Percentiles rank a stretch among this genome's conserved stretches.
Evolutionary conservation across 1,140 invertebrate species (phyloP).

Genomic region (Sarcophaga bullata): DNA sequence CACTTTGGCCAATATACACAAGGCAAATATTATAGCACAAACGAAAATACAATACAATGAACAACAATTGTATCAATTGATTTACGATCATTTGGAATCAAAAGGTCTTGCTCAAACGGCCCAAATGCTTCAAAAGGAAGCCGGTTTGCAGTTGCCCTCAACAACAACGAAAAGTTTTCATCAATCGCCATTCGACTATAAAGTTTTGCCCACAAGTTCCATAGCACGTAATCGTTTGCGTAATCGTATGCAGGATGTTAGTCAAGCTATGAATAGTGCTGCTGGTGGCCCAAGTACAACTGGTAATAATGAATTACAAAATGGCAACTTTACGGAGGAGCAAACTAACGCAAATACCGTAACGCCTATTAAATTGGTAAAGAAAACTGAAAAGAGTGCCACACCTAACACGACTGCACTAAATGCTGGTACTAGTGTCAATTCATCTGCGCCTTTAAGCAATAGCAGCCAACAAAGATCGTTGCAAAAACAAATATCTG

Average conservation of each 20-base stretch:
- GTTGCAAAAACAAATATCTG: slow-evolving; percentile 76
- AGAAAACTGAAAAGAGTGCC: slow-evolving; percentile 48
- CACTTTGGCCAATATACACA: slow-evolving; percentile 85
- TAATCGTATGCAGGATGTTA: slow-evolving; percentile 61
- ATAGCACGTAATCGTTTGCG: slow-evolving; percentile 55
- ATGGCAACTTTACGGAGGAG: slow-evolving; percentile 41
- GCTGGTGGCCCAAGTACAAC: slow-evolving; percentile 4
- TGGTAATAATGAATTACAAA: slow-evolving; percentile 39
- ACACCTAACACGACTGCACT: background rate
- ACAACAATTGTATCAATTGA: slow-evolving; percentile 90
- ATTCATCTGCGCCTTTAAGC: background rate
- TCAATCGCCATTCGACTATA: slow-evolving; percentile 70
- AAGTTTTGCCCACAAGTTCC: slow-evolving; percentile 50
- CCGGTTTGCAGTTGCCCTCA: slow-evolving; percentile 69
- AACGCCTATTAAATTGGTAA: slow-evolving; percentile 57
- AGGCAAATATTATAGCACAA: slow-evolving; percentile 95
- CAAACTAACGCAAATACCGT: slow-evolving; percentile 42
- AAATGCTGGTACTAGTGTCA: background rate
- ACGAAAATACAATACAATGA: slow-evolving; percentile 95
- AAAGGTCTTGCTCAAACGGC: slow-evolving; percentile 83
- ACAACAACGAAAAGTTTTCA: slow-evolving; percentile 55
- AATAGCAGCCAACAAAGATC: slow-evolving; percentile 63
- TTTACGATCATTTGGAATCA: slow-evolving; percentile 85
- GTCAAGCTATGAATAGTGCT: slow-evolving; percentile 54
- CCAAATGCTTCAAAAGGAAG: slow-evolving; percentile 79